Evolutionary conservation across 2,888 invertebrate genomes (phyloP), one percentile per base, ranked within the genome.

Genomic region (Lissocephala sabroskyi): DNA sequence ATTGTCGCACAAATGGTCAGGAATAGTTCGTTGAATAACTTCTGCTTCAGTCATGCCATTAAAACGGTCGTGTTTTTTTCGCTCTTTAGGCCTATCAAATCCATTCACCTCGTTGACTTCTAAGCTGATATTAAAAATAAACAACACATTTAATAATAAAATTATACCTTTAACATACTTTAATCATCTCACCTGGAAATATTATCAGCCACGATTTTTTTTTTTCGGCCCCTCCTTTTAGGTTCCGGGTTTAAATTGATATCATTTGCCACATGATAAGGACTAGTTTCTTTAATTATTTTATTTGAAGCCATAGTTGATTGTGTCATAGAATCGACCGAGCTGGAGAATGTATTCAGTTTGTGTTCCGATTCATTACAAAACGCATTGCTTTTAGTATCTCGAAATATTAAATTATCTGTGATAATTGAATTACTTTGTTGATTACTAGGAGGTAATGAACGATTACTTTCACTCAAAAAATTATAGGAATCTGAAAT

Each of bases 41-140:
- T 98, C 97, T 84, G 97, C 97, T 86, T 97, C 97, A 56, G 95
- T 92, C 94, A 97, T 94, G 54, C 96, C 96, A 87, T 96, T 95
- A 86, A 96, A 96, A 58, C 96, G 90, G 86, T 96, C 96, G 86
- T 95, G 95, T 85, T 95, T 95, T 87, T 96, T 96, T 77, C 95
- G 89, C 85, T 95, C 95, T 86, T 95, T 96, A 78, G 65, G 53
- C 35, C 78, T 80, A 1, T 59, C 26, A 14, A 65, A 16, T 3
- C 19, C 13, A 26, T 32, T 44, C 7, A n/a, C n/a, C n/a, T n/a
- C n/a, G n/a, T n/a, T n/a, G n/a, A n/a, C n/a, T n/a, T n/a, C n/a
- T n/a, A n/a, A n/a, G n/a, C n/a, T n/a, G n/a, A n/a, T n/a, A 23
- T 23, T 23, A 23, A 23, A 7, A 32, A 32, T 2, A 32, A 13